Base-by-base conservation (phyloP, 2,797 vertebrate species). In the Thamnophis elegans region DNA sequence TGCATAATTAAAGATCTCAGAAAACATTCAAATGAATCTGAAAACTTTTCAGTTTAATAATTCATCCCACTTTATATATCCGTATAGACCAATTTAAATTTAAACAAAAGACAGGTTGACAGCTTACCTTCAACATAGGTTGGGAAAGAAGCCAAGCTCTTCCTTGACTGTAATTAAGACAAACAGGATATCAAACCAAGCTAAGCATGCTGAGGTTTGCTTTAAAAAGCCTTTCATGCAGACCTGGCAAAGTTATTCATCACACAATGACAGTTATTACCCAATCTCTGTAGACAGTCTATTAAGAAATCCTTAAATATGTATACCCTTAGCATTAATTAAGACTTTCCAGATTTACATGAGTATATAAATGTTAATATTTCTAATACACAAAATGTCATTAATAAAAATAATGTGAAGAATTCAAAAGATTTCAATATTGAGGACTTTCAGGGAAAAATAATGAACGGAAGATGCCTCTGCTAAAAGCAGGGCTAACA, bases 111-210 rank as follows among this genome's bases (percentile, higher is more conserved):
- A 42, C 6, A 26, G 25, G 56, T 86, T 88, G 85, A 94, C 92
- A 92, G 95, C 99, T 99, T 98, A 99, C 99, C 99, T 98, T 99
- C 99, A 95, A 99, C 99, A 94, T 99, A 99, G 26, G 99, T 99
- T 90, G 99, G 99, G 96, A 99, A 99, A 53, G 99, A 99, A 88
- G 99, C 98, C 96, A 99, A 98, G 96, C 98, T 99, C 98, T 98
- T 99, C 96, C 98, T 98, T 96, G 98, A 98, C 99, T 99, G 97
- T 95, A 97, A 97, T 97, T 95, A 96, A 97, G 96, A 97, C 93
- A 98, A 96, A 98, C 91, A 96, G 92, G 68, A 92, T 97, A 97
- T 97, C 93, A 98, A 96, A 97, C 91, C 96, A 90, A 96, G 96
- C 87, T 96, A 51, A 95, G 85, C 87, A 94, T 94, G 92, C 93